phyloP scores from a whole-genome alignment of 1,140 invertebrate genomes.

The Anoplophora glabripennis region DNA sequence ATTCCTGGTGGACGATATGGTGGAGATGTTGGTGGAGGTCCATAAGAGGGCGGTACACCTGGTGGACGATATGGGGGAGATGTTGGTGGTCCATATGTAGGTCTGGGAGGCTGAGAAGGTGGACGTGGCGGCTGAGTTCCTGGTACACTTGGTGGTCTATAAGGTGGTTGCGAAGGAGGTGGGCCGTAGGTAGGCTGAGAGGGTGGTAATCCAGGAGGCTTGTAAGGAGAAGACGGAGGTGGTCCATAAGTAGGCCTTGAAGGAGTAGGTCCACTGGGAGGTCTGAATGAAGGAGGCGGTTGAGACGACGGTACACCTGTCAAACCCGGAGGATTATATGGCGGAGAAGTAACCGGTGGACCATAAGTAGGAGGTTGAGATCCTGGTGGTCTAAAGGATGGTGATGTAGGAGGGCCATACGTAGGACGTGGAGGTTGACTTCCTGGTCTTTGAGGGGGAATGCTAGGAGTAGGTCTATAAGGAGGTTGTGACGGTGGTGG shows the following conservation, averaged over 20 bases:
- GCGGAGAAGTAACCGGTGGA: conserved; percentile 17
- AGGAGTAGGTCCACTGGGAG: conserved; percentile 12
- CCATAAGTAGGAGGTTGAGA: conserved; percentile 32
- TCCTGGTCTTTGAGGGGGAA: not conserved
- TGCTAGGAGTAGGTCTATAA: conserved; percentile 10
- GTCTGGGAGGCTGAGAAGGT: conserved; percentile 14
- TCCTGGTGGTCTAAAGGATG: no score
- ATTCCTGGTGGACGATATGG: conserved; percentile 13
- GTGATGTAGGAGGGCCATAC: no score
- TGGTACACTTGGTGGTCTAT: conserved; percentile 21
- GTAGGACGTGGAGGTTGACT: no score
- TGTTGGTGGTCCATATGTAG: conserved; percentile 16
- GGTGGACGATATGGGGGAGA: conserved; percentile 30
- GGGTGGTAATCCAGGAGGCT: not conserved
- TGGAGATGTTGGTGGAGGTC: conserved; percentile 25
- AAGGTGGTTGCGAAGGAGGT: conserved; percentile 25
- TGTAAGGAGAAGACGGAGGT: conserved; percentile 15
- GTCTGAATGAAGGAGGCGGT: conserved; percentile 20
- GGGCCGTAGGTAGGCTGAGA: conserved; percentile 29
- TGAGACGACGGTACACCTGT: not conserved
- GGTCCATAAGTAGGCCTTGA: conserved; percentile 36
- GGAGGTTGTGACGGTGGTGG: conserved; percentile 16
- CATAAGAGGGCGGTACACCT: conserved; percentile 38
- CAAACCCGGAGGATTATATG: conserved; percentile 11
- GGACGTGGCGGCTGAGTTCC: conserved; percentile 18